Conservation (phyloP, 2,113 vertebrate genomes). For the Sisor rabdophorus region DNA sequence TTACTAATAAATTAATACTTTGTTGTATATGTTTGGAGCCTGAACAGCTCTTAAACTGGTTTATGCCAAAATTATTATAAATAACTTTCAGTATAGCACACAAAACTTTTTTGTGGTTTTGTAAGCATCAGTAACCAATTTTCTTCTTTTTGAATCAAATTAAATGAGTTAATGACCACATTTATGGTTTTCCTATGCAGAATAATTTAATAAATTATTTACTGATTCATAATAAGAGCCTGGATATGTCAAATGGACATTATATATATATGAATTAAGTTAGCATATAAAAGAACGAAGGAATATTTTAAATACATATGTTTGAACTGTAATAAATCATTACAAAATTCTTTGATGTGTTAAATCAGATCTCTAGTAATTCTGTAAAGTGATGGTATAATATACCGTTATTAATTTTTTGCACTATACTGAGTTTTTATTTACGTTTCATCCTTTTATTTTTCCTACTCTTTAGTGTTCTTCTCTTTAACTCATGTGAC, state of each 20-base stretch:
- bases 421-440: background rate
- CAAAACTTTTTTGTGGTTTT: conserved; percentile 1
- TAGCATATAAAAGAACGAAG: too few relatives aligned
- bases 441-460: background rate
- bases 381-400: too few relatives aligned
- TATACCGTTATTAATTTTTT: too few relatives aligned
- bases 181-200: background rate
- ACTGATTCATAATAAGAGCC: background rate
- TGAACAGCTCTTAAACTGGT: background rate
- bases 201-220: too few relatives aligned
- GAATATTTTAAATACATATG: too few relatives aligned
- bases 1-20: background rate
- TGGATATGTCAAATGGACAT: background rate
- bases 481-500: too few relatives aligned
- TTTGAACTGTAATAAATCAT: too few relatives aligned
- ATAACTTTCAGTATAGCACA: too few relatives aligned
- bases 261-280: background rate
- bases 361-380: too few relatives aligned
- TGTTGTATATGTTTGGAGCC: background rate
- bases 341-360: too few relatives aligned
- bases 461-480: too few relatives aligned
- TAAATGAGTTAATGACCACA: background rate
- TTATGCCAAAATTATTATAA: background rate
- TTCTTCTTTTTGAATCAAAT: background rate
- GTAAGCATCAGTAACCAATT: background rate